Conservation (phyloP, 2,113 vertebrate genomes). For the Empidonax alnorum region DNA sequence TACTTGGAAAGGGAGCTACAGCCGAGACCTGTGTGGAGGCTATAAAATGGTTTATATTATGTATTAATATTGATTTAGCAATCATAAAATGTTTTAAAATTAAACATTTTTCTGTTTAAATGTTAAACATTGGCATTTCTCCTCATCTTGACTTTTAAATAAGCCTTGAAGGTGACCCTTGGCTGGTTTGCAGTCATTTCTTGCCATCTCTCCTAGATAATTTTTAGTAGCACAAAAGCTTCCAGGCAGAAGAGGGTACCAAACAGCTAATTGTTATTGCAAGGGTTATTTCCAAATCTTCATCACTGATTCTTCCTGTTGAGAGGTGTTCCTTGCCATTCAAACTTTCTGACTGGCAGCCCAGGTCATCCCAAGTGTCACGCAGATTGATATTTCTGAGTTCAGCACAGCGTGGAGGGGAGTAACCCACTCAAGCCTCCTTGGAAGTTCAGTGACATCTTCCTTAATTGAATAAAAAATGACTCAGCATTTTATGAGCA, state of each 20-base stretch:
- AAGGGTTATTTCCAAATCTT: constrained; percentile 43
- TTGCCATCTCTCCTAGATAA: background rate
- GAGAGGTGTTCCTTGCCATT: constrained; percentile 39
- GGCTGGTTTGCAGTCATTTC: constrained; percentile 38
- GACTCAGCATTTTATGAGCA: background rate
- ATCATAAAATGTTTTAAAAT: constrained; percentile 66
- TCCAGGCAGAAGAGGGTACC: constrained; percentile 30
- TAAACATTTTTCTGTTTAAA: constrained; percentile 53
- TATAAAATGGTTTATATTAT: constrained; percentile 51
- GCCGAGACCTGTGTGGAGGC: background rate
- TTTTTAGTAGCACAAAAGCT: constrained; percentile 24
- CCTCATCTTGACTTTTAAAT: constrained; percentile 51
- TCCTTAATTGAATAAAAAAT: background rate
- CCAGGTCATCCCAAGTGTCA: background rate
- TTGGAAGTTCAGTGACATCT: background rate
- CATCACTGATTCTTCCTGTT: background rate
- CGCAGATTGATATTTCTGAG: background rate
- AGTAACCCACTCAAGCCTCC: background rate
- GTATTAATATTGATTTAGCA: constrained; percentile 45
- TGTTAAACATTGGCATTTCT: constrained; percentile 57
- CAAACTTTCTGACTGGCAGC: background rate
- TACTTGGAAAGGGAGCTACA: background rate
- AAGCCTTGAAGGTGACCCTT: background rate
- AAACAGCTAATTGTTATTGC: background rate
- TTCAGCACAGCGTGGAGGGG: background rate